Evolutionary conservation across 2,888 invertebrate species (phyloP), one percentile per base, ranked within the genome.

Genomic region (Caenorhabditis wallacei): DNA sequence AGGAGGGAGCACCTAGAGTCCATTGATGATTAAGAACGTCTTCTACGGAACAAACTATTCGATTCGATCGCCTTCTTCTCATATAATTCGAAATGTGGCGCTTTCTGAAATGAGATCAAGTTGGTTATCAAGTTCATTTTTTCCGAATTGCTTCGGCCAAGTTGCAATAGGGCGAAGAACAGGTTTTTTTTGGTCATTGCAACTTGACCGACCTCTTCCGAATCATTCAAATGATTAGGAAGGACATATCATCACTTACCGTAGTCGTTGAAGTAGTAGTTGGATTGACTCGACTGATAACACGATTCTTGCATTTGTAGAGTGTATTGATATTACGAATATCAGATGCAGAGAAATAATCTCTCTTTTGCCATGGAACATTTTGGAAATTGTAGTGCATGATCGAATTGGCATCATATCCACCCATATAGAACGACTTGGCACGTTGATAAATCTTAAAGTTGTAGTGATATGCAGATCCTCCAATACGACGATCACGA

Each of bases 361-460:
- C 69, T 56, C 86, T 64, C 43, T 68, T 53, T 18, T 76, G 63
- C 76, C 84, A 82, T 56, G 84, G 82, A 40, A 87, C 79, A 24
- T 71, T 82, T 4, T 18, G 56, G 71, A 87, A 85, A 69, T 87
- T 87, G 85, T 87, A 87, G 72, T 87, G 87, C 87, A 87, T 87
- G 63, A 87, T 87, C n/a, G 87, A 87, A n/a, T 80, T 80, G 57
- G 79, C 68, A 48, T 87, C 87, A 37, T 87, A 87, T 13, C 64
- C 80, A 16, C 87, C 85, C 87, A 87, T 87, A 54, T 87, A 87
- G 75, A 78, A 85, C 0, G 85, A 78, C 35, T 74, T 74, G 35
- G 56, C 54, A 37, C 86, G 81, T 16, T 80, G 82, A 40, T 85
- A 84, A 71, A 86, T 84, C 54, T 85, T 85, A 78, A 82, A 86